Evolutionary conservation across 2,888 invertebrate species (phyloP).

Genomic region (Cheilosia variabilis): DNA sequence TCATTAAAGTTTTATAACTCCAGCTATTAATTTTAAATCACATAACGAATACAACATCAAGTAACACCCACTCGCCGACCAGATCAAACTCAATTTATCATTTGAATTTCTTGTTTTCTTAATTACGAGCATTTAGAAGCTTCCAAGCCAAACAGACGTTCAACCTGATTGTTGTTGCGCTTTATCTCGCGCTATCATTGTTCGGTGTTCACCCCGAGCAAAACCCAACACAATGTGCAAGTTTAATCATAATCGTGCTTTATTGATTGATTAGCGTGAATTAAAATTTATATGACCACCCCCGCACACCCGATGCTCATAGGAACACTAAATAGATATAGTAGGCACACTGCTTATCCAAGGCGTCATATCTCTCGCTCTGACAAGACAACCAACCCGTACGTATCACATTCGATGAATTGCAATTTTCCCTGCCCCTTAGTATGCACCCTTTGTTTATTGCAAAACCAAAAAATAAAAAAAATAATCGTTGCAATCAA

Average conservation of each 20-base stretch:
- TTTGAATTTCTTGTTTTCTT: conserved; percentile 27
- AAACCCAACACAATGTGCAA: conserved; percentile 19
- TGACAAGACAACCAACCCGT: conserved; percentile 16
- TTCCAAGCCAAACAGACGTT: conserved; percentile 8
- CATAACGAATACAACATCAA: conserved; percentile 2
- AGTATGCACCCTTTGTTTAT: conserved; percentile 58
- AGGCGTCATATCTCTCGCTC: background rate
- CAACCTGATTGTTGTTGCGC: conserved; percentile 33
- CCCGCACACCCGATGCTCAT: background rate
- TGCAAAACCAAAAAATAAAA: conserved; percentile 38
- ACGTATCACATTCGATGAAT: conserved; percentile 47
- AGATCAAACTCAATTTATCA: conserved; percentile 13
- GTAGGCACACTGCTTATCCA: conserved; percentile 6
- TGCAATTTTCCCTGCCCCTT: conserved; percentile 38
- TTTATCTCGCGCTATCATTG: conserved; percentile 41
- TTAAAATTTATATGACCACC: conserved; percentile 36
- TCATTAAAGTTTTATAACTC: conserved; percentile 16
- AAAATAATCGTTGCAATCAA: conserved; percentile 72
- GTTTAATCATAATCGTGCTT: conserved; percentile 62
- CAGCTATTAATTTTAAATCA: conserved; percentile 13
- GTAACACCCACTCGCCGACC: conserved; percentile 27
- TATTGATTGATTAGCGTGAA: conserved; percentile 57
- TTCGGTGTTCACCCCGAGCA: conserved; percentile 4
- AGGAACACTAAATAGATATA: background rate
- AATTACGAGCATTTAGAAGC: background rate